These are phyloP conservation scores for Oreochromis mossambicus DNA, from an alignment of 2,797 vertebrate species.

Conservation along the genomic window DNA sequence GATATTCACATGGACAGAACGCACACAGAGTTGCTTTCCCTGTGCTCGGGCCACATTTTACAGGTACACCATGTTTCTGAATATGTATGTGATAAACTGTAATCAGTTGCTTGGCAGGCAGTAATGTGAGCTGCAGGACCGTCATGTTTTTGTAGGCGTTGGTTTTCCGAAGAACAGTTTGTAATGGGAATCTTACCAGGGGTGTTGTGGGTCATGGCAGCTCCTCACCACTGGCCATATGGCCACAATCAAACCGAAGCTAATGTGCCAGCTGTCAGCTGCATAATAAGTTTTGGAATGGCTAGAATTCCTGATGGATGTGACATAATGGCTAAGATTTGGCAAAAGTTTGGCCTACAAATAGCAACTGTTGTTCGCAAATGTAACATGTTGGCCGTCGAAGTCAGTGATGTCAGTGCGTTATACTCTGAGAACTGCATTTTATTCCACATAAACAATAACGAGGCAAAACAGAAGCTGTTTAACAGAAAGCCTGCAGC, in stretches of 20 bases:
- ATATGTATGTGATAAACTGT: conserved; percentile 25
- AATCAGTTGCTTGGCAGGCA: conserved; percentile 47
- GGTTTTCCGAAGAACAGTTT: conserved; percentile 51
- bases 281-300: conserved; percentile 41
- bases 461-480: neutral
- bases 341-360: conserved; percentile 22
- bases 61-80: conserved; percentile 5
- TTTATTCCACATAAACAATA: neutral
- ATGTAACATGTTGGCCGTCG: neutral
- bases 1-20: neutral
- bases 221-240: conserved; percentile 64
- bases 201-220: conserved; percentile 55
- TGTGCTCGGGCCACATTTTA: neutral
- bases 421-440: neutral
- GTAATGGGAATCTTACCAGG: conserved; percentile 51
- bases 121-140: conserved; percentile 44
- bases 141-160: conserved; percentile 48
- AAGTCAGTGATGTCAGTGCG: neutral
- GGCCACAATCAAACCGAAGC: conserved; percentile 60
- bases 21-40: neutral
- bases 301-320: conserved; percentile 51
- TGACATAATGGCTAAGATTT: conserved; percentile 33
- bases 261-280: conserved; percentile 66
- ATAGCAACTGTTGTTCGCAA: conserved; percentile 18
- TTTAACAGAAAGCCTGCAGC: neutral